Percentiles rank a stretch among this genome's conserved stretches.
Evolutionary conservation across 2,888 invertebrate species (phyloP).

Genomic region (Colostygia pectinataria): DNA sequence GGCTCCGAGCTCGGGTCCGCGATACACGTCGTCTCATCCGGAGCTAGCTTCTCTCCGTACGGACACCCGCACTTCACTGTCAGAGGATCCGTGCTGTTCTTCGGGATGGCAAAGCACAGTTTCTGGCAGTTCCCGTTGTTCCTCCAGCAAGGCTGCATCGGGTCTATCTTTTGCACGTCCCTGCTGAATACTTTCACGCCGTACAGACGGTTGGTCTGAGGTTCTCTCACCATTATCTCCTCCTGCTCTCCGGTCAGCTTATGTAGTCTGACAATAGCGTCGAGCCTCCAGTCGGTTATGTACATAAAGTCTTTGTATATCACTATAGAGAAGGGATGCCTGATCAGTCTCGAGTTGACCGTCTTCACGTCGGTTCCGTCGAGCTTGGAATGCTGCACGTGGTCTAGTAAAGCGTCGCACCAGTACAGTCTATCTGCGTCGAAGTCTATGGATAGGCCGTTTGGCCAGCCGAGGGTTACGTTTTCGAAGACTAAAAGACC

Average conservation of each 20-base stretch:
- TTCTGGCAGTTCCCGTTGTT: conserved; percentile 97
- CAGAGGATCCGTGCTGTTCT: conserved; percentile 81
- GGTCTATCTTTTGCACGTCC: conserved; percentile 87
- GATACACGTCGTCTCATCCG: conserved; percentile 88
- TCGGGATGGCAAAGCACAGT: conserved; percentile 95
- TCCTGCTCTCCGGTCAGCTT: conserved; percentile 95
- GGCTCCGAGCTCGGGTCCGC: conserved; percentile 93
- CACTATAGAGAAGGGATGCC: conserved; percentile 96
- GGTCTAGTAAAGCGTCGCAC: conserved; percentile 98
- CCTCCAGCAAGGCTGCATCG: conserved; percentile 90
- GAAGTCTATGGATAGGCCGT: conserved; percentile 97
- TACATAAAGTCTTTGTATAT: conserved; percentile 96
- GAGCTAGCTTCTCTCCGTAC: conserved; percentile 91
- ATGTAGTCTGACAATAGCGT: conserved; percentile 95
- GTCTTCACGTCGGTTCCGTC: conserved; percentile 96
- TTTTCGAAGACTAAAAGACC: conserved; percentile 94
- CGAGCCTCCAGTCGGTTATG: conserved; percentile 98
- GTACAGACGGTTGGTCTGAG: conserved; percentile 94
- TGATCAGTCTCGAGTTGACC: conserved; percentile 91
- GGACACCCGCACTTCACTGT: conserved; percentile 94
- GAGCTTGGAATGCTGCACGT: conserved; percentile 96
- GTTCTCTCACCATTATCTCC: conserved; percentile 92
- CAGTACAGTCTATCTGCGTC: conserved; percentile 94
- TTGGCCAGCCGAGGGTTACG: conserved; percentile 98
- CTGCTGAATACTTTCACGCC: conserved; percentile 95